Conservation (phyloP, 2,113 vertebrate species). For the Athene noctua region DNA sequence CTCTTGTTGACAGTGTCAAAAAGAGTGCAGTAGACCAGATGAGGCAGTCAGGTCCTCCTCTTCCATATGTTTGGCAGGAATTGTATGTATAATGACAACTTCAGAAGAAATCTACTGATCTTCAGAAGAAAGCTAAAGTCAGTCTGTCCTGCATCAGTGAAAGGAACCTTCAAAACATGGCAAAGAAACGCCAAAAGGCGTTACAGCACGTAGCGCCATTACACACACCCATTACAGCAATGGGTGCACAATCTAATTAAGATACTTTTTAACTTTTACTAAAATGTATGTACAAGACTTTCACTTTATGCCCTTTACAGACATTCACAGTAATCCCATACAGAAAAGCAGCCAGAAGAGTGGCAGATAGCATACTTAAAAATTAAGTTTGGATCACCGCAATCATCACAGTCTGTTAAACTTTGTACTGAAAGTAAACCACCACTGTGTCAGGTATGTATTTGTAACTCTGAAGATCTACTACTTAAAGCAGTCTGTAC, state of each 20-base stretch:
- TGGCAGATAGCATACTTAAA: background rate
- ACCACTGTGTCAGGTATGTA: accelerated
- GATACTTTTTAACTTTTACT: background rate
- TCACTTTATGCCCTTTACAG: background rate
- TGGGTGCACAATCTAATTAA: background rate
- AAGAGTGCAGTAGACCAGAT: background rate
- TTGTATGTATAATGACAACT: background rate
- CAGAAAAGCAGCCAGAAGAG: background rate
- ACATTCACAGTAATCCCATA: background rate
- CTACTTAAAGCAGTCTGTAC: background rate
- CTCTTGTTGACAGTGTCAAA: background rate
- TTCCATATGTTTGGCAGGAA: constrained; percentile 24
- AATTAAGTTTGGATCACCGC: background rate
- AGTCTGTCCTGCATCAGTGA: background rate
- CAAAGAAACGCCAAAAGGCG: background rate
- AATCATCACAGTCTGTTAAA: background rate
- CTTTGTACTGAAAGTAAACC: background rate
- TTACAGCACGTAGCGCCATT: too few relatives aligned
- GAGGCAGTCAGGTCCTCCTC: background rate
- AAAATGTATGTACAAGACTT: background rate
- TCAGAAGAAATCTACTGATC: background rate
- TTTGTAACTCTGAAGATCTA: background rate
- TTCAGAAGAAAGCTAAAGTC: background rate
- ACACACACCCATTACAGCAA: background rate
- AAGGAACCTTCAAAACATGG: background rate